phyloP scores from a whole-genome alignment of 2,797 vertebrate species.

The Phalanger gymnotis region DNA sequence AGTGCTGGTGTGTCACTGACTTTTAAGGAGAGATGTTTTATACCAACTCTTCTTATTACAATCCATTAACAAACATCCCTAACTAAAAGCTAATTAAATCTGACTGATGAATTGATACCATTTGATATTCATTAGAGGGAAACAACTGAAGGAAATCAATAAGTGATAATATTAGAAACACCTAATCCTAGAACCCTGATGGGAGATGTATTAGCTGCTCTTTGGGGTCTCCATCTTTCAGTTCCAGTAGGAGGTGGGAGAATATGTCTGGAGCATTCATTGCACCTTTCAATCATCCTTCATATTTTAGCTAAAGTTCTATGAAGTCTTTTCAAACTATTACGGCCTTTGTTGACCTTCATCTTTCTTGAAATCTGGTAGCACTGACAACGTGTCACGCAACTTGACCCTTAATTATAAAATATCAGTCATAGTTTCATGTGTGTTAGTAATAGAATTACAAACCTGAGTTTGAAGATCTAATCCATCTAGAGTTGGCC shows the following conservation, averaged over 20 bases:
- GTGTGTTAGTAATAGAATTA: background rate
- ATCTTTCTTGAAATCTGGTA: background rate
- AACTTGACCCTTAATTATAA: background rate
- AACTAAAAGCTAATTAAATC: background rate
- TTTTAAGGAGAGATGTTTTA: background rate
- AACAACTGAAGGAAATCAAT: background rate
- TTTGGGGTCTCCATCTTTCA: background rate
- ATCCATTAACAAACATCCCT: background rate
- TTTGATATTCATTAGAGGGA: background rate
- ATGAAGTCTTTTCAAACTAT: background rate
- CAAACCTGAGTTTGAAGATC: background rate
- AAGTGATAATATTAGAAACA: background rate
- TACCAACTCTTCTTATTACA: background rate
- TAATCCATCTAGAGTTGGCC: background rate
- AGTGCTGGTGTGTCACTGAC: background rate
- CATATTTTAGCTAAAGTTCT: background rate
- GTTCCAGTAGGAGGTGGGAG: background rate
- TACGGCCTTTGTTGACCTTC: background rate
- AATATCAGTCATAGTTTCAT: background rate
- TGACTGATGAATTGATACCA: background rate
- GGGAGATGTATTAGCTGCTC: background rate
- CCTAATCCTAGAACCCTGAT: background rate
- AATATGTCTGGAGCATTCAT: background rate
- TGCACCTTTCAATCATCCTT: background rate
- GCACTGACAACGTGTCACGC: background rate